Conservation (phyloP, 1,140 invertebrate genomes). For the Armadillidium nasatum region DNA sequence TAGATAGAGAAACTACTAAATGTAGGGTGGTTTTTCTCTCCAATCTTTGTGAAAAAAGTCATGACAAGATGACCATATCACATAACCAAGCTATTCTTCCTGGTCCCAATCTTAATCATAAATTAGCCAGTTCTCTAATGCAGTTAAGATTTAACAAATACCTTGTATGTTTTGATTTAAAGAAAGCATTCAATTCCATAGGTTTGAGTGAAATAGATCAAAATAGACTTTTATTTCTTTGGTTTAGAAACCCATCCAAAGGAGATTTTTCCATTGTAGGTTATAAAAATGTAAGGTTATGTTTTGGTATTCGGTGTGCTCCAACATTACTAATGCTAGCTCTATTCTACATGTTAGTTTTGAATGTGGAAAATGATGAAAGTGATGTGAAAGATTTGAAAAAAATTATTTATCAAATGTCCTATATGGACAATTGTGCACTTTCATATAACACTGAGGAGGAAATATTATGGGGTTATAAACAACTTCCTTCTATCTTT, state of each 20-base stretch:
- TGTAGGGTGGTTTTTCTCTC: slow-evolving; percentile 24
- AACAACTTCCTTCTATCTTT: background rate
- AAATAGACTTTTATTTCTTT: slow-evolving; percentile 22
- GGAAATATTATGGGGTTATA: background rate
- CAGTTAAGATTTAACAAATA: no score
- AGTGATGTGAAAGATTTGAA: background rate
- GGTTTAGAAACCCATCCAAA: slow-evolving; percentile 8
- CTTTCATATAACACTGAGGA: background rate
- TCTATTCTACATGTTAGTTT: background rate
- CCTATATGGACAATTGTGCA: slow-evolving; percentile 13
- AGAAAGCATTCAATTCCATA: background rate
- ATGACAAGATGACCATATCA: background rate
- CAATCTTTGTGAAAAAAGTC: background rate
- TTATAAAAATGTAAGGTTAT: slow-evolving; percentile 4
- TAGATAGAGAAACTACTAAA: slow-evolving; percentile 19
- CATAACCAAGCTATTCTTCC: background rate
- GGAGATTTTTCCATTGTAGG: slow-evolving; percentile 17
- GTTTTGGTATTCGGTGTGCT: slow-evolving; percentile 19
- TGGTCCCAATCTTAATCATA: background rate
- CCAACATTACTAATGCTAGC: slow-evolving; percentile 16
- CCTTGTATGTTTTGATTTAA: slow-evolving; percentile 12
- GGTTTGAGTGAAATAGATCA: background rate
- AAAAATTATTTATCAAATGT: background rate
- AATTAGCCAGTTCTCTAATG: background rate
- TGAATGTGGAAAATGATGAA: background rate